phyloP scores from a whole-genome alignment of 2,113 vertebrate genomes.

The Silurus glanis region DNA sequence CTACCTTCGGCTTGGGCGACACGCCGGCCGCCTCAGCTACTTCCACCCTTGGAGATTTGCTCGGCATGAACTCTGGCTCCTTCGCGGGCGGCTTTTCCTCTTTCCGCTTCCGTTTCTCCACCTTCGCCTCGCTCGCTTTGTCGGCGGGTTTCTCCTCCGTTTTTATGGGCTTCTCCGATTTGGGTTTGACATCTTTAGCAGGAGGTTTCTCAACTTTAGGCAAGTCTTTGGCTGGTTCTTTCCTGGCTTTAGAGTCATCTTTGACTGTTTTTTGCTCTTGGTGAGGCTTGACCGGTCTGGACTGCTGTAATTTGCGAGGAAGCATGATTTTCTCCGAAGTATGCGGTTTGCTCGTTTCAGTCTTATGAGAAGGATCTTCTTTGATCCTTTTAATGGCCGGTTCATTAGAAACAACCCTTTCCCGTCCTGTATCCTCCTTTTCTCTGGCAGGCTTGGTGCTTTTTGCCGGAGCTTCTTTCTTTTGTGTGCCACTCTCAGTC shows the following conservation, averaged over 20 bases:
- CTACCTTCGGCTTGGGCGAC: constrained; percentile 59
- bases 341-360: constrained; percentile 67
- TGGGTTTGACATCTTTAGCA: constrained; percentile 77
- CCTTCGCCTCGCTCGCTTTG: constrained; percentile 73
- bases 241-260: constrained; percentile 75
- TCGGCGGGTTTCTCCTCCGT: constrained; percentile 62
- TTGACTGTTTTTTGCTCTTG: constrained; percentile 74
- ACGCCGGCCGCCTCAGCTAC: constrained; percentile 66
- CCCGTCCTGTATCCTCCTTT: constrained; percentile 66
- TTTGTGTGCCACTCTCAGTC: constrained; percentile 65
- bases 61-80: constrained; percentile 64
- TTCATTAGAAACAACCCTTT: constrained; percentile 73
- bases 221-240: constrained; percentile 75
- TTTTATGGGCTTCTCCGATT: constrained; percentile 71
- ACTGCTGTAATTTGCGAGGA: constrained; percentile 75
- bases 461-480: constrained; percentile 77
- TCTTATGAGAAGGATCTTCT: constrained; percentile 76
- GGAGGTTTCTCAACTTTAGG: constrained; percentile 69
- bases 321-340: constrained; percentile 71
- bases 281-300: constrained; percentile 74
- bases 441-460: constrained; percentile 76
- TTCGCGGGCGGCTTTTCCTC: constrained; percentile 76
- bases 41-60: constrained; percentile 73
- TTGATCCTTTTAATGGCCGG: constrained; percentile 76
- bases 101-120: constrained; percentile 82